Evolutionary conservation across 2,888 invertebrate species (phyloP).

Genomic region (Hypomecis atomaria): DNA sequence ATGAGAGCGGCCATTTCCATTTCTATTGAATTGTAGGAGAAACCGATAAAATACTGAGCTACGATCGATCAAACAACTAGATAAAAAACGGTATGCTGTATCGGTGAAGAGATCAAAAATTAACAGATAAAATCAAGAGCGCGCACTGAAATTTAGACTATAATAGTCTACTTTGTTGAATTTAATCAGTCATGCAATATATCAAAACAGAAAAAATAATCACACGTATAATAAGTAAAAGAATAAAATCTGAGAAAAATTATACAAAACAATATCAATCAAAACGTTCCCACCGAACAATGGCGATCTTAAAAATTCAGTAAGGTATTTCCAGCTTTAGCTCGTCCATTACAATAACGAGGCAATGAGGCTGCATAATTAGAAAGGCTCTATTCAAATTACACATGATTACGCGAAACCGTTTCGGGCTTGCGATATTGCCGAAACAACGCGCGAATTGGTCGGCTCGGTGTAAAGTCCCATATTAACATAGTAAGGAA

Average conservation of each 20-base stretch:
- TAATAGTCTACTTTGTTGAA: no score
- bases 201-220: no score
- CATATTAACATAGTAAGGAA: constrained; percentile 81
- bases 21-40: constrained; percentile 69
- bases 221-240: no score
- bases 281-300: no score
- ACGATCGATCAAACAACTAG: constrained; percentile 37
- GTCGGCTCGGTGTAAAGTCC: constrained; percentile 66
- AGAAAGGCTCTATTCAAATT: constrained; percentile 54
- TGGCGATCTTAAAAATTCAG: not conserved
- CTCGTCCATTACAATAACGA: not conserved
- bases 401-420: constrained; percentile 53
- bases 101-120: no score
- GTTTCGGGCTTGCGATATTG: constrained; percentile 60
- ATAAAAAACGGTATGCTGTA: constrained; percentile 19
- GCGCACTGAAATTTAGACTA: no score
- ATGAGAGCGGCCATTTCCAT: constrained; percentile 76
- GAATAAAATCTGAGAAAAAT: not conserved
- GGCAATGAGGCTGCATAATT: constrained; percentile 49
- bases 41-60: constrained; percentile 67
- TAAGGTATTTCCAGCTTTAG: not conserved
- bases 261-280: not conserved
- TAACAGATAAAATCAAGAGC: no score
- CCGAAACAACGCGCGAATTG: constrained; percentile 70
- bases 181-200: no score